Evolutionary conservation across 1,140 invertebrate genomes (phyloP), one percentile per base, ranked within the genome.

Genomic region (Linepithema humile): DNA sequence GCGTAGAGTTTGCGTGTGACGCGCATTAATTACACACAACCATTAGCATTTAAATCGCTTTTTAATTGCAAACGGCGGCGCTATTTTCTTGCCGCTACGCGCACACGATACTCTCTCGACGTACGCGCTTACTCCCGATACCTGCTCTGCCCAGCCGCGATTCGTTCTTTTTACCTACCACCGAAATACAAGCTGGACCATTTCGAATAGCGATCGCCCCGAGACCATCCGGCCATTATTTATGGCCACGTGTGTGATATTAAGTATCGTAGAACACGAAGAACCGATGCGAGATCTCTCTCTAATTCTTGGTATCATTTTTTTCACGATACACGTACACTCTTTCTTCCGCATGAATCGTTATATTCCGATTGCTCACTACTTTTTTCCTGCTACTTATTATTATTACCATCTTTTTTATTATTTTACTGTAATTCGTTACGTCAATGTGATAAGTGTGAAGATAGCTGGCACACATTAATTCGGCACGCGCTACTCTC

Each of bases 31-130:
- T 90, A 91, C 87, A 50, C 77, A 70, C 69, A 45, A 85, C 67
- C 84, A 92, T 92, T 92, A 91, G 89, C 91, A 91, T 91, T 90
- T 90, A 90, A 91, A 91, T 91, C 85, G 89, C 77, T 91, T 90
- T 91, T 90, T 91, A 90, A 91, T 91, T 91, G 82, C 89, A 85
- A 91, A 89, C 86, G 72, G 29, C 65, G 80, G 74, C 78, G 72
- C 70, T 72, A 82, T 87, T 60, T 57, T 57, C 59, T 64, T 65
- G 73, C 73, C 73, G 45, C 17, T 72, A 23, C 38, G 83, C 64
- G 35, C 40, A 12, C 32, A 35, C 29, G 53, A 70, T 57, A 69
- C 45, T 80, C n/a, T 77, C 53, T 10, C 35, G 35, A 85, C 43
- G 23, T 80, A 40, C 32, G 62, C 38, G 43, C 65, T 67, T 73